Conservation (phyloP, 2,888 invertebrate genomes). For the Scaptomyza parva region DNA sequence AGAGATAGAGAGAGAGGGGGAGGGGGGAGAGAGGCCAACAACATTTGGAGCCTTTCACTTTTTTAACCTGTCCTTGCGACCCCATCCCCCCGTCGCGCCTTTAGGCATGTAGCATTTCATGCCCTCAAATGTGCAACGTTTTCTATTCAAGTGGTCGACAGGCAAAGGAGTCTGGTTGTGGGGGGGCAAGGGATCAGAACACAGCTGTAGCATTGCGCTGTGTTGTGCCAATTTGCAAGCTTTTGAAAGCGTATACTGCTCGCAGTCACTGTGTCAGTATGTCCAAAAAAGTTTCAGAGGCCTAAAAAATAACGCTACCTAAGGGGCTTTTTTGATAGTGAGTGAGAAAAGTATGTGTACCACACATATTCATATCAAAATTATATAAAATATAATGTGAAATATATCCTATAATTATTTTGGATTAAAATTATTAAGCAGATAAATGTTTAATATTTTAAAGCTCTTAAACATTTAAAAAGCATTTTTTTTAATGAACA, state of each 20-base stretch:
- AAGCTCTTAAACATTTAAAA: background rate
- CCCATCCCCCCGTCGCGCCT: background rate
- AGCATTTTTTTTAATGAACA: constrained; percentile 2
- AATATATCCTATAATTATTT: no score
- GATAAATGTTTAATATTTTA: background rate
- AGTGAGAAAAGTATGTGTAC: constrained; percentile 14
- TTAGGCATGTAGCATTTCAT: background rate
- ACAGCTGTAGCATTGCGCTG: constrained; percentile 22
- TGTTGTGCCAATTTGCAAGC: constrained; percentile 61
- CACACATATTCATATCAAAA: no score
- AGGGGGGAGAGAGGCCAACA: constrained; percentile 52
- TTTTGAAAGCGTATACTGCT: constrained; percentile 27
- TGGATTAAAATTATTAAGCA: no score
- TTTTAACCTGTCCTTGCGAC: constrained; percentile 59
- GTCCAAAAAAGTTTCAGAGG: constrained; percentile 3
- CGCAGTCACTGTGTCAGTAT: constrained; percentile 10
- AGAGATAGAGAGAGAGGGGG: no score
- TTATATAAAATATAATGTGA: no score
- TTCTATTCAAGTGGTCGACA: constrained; percentile 57
- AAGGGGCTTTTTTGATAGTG: constrained; percentile 18
- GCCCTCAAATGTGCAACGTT: constrained; percentile 67
- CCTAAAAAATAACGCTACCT: background rate
- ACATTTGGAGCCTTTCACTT: constrained; percentile 67
- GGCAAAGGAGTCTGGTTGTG: background rate
- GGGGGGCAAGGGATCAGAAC: background rate